Evolutionary conservation across 2,888 invertebrate genomes (phyloP), one percentile per base, ranked within the genome.

Genomic region (Heliconius charithonia): DNA sequence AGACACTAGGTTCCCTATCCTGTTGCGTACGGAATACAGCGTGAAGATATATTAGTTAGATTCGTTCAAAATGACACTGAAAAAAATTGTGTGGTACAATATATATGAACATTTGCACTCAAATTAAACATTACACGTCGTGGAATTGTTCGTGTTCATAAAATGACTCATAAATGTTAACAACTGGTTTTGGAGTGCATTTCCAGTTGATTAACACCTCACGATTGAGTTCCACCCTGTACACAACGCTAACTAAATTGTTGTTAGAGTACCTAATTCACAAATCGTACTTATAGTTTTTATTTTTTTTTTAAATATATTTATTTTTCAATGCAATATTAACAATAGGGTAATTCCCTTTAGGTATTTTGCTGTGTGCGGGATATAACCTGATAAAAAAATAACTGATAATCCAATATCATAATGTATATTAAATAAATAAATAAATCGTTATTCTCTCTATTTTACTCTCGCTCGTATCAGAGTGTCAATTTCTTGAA

Each of bases 111-210:
- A 77, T 82, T 81, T 85, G 83, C 85, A 83, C 84, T 84, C 85
- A 88, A 88, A 87, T 85, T 82, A 77, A 79, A 56, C 75, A 73
- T 65, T 75, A 79, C 66, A 56, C 86, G 86, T 86, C 83, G 81
- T 85, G 86, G 89, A 89, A 91, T 90, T 89, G 88, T 89, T 88
- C 88, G 86, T 86, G 87, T 82, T 86, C 85, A 87, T 90, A 90
- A 91, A 90, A 83, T 83, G 81, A 83, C 86, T 83, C 85, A 87
- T 90, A 89, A 88, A 86, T 87, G 81, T 80, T 63, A 79, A 66
- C 74, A 83, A 84, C 84, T 82, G 83, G 85, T 84, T 83, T 73
- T 32, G 32, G 66, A 71, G 80, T 79, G 67, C 71, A 45, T 79
- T 72, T 69, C 72, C 37, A 73, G 62, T 51, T 70, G 77, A 77